Conservation (phyloP, 2,797 vertebrate species). For the Perodicticus potto region DNA sequence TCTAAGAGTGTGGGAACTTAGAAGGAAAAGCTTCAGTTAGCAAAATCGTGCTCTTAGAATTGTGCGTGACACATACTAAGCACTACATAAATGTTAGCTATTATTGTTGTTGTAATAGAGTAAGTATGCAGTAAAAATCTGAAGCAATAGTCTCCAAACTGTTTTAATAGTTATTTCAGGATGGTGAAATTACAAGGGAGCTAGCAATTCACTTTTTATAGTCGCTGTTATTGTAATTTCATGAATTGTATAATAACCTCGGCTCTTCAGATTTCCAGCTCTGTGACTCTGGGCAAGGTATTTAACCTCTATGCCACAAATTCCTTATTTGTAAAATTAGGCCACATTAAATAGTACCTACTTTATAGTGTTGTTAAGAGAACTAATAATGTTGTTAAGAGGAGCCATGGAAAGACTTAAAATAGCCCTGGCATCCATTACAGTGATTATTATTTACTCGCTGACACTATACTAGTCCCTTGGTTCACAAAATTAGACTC, state of each 20-base stretch:
- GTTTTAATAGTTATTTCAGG: slow-evolving; percentile 34
- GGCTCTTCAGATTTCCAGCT: slow-evolving; percentile 5
- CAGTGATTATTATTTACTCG: not conserved
- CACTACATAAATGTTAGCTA: not conserved
- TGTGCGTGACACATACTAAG: not conserved
- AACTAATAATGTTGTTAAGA: not conserved
- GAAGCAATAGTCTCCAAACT: slow-evolving; percentile 16
- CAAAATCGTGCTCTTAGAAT: not conserved
- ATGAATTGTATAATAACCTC: not conserved
- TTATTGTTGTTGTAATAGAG: not conserved
- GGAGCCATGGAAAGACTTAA: not conserved
- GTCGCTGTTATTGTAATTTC: not conserved
- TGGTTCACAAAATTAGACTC: not conserved
- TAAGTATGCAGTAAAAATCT: not conserved
- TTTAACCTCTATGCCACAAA: not conserved
- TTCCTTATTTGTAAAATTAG: not conserved
- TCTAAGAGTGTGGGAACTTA: not conserved
- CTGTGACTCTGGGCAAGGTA: not conserved
- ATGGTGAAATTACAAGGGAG: not conserved
- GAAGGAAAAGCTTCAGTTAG: slow-evolving; percentile 13
- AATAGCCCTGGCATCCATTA: not conserved
- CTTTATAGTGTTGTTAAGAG: not conserved
- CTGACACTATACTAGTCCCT: not conserved
- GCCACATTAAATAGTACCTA: not conserved
- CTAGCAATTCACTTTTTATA: slow-evolving; percentile 21